Percentiles rank a stretch among this genome's conserved stretches.
Evolutionary conservation across 2,797 vertebrate genomes (phyloP).

Genomic region (Sibirionetta formosa): DNA sequence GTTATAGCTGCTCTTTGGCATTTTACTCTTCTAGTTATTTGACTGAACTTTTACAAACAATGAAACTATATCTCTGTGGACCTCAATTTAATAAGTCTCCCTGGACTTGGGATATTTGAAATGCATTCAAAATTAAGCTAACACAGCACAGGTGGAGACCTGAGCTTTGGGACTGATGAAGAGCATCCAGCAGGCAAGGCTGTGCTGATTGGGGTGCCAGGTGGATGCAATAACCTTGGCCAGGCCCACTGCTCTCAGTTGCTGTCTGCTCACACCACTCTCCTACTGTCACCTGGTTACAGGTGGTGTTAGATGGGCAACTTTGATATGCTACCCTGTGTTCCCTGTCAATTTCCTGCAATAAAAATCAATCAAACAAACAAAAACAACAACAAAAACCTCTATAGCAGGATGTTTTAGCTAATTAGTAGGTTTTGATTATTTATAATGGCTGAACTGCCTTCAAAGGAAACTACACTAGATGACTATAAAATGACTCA

Average conservation of each 20-base stretch:
- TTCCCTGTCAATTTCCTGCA: not conserved
- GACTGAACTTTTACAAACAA: not conserved
- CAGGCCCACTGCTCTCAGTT: not conserved
- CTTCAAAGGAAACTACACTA: fast-evolving
- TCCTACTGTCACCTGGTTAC: not conserved
- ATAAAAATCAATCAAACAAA: not conserved
- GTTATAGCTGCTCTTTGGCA: not conserved
- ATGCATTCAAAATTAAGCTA: not conserved
- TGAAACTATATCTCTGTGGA: not conserved
- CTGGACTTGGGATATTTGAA: not conserved
- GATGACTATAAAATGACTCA: not conserved
- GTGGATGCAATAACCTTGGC: not conserved
- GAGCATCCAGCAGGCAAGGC: not conserved
- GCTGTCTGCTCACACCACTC: not conserved
- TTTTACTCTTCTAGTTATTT: not conserved
- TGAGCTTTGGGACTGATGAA: not conserved
- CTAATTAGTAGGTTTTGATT: not conserved
- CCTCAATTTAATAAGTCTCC: not conserved
- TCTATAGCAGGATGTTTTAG: not conserved
- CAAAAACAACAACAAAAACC: not conserved
- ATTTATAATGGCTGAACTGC: not conserved
- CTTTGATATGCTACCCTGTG: not conserved
- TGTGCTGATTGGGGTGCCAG: not conserved
- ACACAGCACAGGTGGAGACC: not conserved
- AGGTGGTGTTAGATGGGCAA: not conserved